These are phyloP conservation scores for Distichodus sexfasciatus DNA, from an alignment of 2,797 vertebrate species.

Conservation along the genomic window DNA sequence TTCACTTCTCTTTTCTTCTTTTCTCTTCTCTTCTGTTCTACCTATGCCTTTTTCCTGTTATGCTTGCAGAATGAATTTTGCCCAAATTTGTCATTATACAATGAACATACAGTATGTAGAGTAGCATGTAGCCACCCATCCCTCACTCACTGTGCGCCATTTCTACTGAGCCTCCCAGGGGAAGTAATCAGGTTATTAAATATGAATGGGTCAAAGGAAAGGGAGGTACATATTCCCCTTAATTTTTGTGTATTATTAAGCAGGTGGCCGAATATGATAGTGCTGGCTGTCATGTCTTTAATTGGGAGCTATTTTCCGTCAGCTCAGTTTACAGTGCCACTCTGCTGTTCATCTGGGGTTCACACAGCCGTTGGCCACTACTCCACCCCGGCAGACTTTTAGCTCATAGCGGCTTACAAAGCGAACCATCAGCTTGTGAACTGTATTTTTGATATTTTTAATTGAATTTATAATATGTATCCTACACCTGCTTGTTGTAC, in stretches of 20 bases:
- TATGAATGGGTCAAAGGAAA: constrained; percentile 73
- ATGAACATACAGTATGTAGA: neutral
- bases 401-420: neutral
- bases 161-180: constrained; percentile 61
- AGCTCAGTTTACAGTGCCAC: constrained; percentile 79
- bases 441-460: no score
- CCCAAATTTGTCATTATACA: neutral
- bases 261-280: constrained; percentile 78
- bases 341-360: constrained; percentile 76
- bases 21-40: neutral
- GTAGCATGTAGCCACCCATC: neutral
- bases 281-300: constrained; percentile 77
- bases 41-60: neutral
- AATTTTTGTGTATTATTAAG: constrained; percentile 70
- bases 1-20: constrained; percentile 28
- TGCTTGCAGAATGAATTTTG: neutral
- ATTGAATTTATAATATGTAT: no score
- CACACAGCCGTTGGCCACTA: constrained; percentile 60
- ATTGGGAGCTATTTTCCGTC: constrained; percentile 80
- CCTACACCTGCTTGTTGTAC: no score
- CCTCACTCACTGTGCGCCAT: constrained; percentile 25
- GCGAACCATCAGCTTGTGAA: neutral
- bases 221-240: constrained; percentile 77
- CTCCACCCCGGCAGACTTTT: constrained; percentile 43
- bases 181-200: constrained; percentile 77